phyloP scores from a whole-genome alignment of 2,113 vertebrate genomes.

The Proterorhinus semilunaris region DNA sequence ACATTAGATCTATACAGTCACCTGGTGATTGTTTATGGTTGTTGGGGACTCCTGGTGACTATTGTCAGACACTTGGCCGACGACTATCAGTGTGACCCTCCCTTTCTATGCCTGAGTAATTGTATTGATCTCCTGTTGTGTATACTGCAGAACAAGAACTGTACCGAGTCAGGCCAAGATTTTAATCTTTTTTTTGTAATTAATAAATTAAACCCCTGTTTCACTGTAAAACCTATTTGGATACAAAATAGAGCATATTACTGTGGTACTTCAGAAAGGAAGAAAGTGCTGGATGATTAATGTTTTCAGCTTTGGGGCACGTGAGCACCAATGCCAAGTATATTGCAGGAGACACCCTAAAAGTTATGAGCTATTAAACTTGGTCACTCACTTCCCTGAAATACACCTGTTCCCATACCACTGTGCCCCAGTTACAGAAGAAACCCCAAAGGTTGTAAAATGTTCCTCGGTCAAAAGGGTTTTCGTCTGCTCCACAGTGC shows the following conservation, averaged over 20 bases:
- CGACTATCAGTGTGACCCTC: too few relatives aligned
- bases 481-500: slow-evolving; percentile 80
- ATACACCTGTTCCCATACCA: slow-evolving; percentile 89
- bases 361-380: slow-evolving; percentile 59
- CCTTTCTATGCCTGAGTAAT: too few relatives aligned
- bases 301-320: slow-evolving; percentile 15
- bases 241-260: slow-evolving; percentile 1
- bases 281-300: background rate
- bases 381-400: slow-evolving; percentile 74
- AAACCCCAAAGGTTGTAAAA: slow-evolving; percentile 90
- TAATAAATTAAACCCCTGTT: background rate
- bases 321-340: slow-evolving; percentile 17
- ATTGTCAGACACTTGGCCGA: too few relatives aligned
- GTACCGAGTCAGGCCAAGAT: too few relatives aligned
- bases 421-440: slow-evolving; percentile 83
- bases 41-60: too few relatives aligned
- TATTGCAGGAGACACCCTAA: slow-evolving; percentile 2
- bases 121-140: too few relatives aligned
- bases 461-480: slow-evolving; percentile 90
- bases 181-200: too few relatives aligned
- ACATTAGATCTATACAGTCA: too few relatives aligned
- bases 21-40: too few relatives aligned
- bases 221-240: too few relatives aligned
- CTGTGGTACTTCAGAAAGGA: background rate
- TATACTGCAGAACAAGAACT: too few relatives aligned